Base-by-base conservation (phyloP, 1,140 invertebrate species). In the Hyles vespertilio region DNA sequence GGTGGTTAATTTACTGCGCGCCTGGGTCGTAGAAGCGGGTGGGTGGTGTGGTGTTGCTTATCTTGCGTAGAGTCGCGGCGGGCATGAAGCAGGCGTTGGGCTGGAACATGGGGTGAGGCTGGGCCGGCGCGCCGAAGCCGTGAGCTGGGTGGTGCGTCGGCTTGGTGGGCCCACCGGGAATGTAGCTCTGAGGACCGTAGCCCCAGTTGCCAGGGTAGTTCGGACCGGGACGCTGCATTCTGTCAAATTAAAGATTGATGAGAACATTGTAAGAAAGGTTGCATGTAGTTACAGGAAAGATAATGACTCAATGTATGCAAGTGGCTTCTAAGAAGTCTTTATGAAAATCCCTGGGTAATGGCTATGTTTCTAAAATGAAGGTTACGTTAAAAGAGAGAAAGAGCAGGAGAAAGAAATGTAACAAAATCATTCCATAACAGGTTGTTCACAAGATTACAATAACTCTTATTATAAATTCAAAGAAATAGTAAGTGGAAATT, bases 21-120 rank as follows among this genome's bases (percentile, higher is more conserved):
- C 68, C 64, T 10, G 68, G 68, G 10, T 73, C 73, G 32, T 69
- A 67, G 12, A 68, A 61, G 7, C 45, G 11, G 3, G 44, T 47
- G 12, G 59, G 60, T 10, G 51, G 56, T 32, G 32, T 46, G n/a
- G 10, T 44, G 33, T 59, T 59, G 55, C 54, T 63, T 32, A 59
- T 54, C 44, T 56, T 63, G 3, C 69, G 51, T 10, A 71, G 55
- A 2, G 51, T 58, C 12, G 65, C 60, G 3, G 69, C 69, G 10
- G 65, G 55, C 54, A 67, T 49, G 52, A 71, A 65, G 47, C 69
- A 71, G 32, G 59, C 54, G 48, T 61, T 62, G 3, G 69, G 58
- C 51, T 65, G 60, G 62, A 63, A 68, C 22, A 44, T 10, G n/a
- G 50, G 56, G 12, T n/a, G 50, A 5, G 53, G 22, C 2, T 46